Evolutionary conservation across 1,140 invertebrate species (phyloP).

Genomic region (Gonioctena quinquepunctata): DNA sequence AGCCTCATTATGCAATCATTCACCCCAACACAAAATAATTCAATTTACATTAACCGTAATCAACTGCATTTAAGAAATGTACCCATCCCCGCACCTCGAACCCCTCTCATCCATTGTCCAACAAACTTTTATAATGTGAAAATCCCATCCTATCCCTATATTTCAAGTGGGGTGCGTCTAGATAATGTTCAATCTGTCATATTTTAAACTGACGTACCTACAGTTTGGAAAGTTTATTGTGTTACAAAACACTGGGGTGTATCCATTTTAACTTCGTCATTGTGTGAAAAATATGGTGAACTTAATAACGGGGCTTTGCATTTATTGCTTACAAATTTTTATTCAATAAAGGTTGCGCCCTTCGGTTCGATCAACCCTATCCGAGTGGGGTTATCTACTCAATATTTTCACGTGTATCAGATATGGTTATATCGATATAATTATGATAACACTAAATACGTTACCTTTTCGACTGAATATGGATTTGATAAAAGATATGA

Average conservation of each 20-base stretch:
- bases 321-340: slow-evolving; percentile 21
- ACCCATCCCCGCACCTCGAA: neutral
- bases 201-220: slow-evolving; percentile 27
- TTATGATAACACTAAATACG: too few species aligned
- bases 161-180: slow-evolving; percentile 4
- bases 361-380: neutral
- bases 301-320: slow-evolving; percentile 21
- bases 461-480: too few species aligned
- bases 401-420: neutral
- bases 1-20: neutral
- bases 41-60: slow-evolving; percentile 9
- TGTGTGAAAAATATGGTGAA: slow-evolving; percentile 25
- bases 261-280: slow-evolving; percentile 21
- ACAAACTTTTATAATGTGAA: slow-evolving; percentile 13
- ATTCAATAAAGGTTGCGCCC: slow-evolving; percentile 8
- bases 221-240: slow-evolving; percentile 32
- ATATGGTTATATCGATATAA: neutral
- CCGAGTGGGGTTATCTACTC: neutral
- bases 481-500: too few species aligned
- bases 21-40: slow-evolving; percentile 1
- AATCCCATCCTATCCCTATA: slow-evolving; percentile 6
- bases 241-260: slow-evolving; percentile 32
- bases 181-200: slow-evolving; percentile 27
- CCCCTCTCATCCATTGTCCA: neutral
- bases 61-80: slow-evolving; percentile 5